Evolutionary conservation across 2,113 vertebrate species (phyloP).

Genomic region (Cephalophus harveyi): DNA sequence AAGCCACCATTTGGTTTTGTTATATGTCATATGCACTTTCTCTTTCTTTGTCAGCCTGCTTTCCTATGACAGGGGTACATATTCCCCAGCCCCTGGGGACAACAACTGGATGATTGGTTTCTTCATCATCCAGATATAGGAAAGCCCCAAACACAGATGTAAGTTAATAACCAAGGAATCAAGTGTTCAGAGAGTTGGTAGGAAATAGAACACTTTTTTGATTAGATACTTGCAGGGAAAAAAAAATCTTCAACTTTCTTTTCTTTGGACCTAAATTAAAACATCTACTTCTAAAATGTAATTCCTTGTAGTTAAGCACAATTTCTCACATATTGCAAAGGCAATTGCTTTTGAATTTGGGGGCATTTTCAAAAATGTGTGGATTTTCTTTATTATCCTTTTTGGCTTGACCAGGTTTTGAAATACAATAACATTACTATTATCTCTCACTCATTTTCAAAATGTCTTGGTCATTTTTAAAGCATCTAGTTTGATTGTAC

Average conservation of each 20-base stretch:
- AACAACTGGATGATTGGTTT: background rate
- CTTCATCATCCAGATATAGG: background rate
- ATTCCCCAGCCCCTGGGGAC: background rate
- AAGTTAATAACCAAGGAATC: background rate
- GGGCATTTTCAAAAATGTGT: background rate
- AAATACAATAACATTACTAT: background rate
- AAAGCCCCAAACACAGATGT: background rate
- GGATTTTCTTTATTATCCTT: background rate
- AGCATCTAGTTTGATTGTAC: background rate
- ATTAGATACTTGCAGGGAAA: background rate
- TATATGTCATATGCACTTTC: rapidly evolving
- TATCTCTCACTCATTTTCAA: slow-evolving; percentile 18
- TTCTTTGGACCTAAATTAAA: background rate
- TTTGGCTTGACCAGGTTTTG: background rate
- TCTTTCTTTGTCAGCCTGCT: background rate
- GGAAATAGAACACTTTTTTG: background rate
- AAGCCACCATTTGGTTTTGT: background rate
- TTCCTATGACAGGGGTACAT: background rate
- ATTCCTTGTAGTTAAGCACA: background rate
- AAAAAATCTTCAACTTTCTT: background rate
- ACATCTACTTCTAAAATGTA: background rate
- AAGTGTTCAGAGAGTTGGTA: background rate
- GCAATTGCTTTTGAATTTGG: background rate
- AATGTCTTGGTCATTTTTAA: slow-evolving; percentile 18
- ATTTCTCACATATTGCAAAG: background rate